Evolutionary conservation across 1,140 invertebrate species (phyloP).

Genomic region (Pogonus chalceus): DNA sequence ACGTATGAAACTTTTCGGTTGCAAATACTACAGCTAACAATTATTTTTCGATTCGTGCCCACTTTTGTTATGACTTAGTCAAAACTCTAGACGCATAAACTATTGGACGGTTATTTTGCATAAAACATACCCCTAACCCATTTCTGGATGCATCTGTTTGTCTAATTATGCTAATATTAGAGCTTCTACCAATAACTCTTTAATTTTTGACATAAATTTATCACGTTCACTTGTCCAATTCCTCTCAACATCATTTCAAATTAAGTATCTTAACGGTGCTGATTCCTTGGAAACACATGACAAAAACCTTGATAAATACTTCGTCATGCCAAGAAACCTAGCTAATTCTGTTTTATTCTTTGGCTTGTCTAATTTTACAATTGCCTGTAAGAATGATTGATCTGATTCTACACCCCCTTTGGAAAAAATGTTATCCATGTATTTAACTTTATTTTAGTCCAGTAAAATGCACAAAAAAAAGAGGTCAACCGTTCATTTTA

Average conservation of each 20-base stretch:
- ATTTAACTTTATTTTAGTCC: no score
- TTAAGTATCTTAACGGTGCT: constrained; percentile 7
- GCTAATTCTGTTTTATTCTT: no score
- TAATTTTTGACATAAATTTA: no score
- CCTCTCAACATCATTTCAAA: background rate
- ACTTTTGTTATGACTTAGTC: constrained; percentile 25
- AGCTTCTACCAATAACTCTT: no score
- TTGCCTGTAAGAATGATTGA: no score
- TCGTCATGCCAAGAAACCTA: background rate
- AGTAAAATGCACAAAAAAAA: no score
- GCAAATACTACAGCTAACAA: constrained; percentile 25
- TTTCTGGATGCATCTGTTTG: constrained; percentile 29
- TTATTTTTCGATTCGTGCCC: constrained; percentile 31
- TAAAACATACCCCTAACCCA: constrained; percentile 32
- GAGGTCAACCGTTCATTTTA: no score
- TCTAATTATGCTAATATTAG: constrained; percentile 22
- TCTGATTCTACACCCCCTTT: no score
- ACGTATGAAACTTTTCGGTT: constrained; percentile 27
- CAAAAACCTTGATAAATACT: background rate
- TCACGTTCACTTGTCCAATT: background rate
- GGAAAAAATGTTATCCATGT: no score
- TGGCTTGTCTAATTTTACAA: no score
- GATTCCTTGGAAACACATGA: constrained; percentile 4
- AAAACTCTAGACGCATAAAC: constrained; percentile 30
- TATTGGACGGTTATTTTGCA: constrained; percentile 29